Evolutionary conservation across 2,797 vertebrate species (phyloP).

Genomic region (Euthynnus affinis): DNA sequence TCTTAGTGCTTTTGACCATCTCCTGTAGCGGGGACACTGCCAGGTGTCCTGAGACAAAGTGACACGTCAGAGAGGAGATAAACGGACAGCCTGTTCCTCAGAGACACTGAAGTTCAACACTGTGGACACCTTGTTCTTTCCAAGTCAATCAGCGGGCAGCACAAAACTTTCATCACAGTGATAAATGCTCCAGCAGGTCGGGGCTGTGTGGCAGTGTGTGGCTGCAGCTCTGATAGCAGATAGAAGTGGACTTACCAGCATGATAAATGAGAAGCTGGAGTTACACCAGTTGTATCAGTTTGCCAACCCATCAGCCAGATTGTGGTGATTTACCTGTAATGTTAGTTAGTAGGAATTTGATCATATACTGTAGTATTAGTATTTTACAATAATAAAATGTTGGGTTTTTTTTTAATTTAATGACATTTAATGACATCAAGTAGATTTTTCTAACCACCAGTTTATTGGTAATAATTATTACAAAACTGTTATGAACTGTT

Average conservation of each 20-base stretch:
- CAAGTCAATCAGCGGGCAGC: slow-evolving; percentile 40
- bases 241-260: slow-evolving; percentile 8
- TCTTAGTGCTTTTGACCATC: slow-evolving; percentile 7
- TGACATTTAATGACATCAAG: too few relatives aligned
- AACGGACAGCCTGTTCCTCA: slow-evolving; percentile 27
- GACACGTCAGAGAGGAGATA: slow-evolving; percentile 43
- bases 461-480: too few relatives aligned
- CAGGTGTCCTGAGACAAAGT: slow-evolving; percentile 47
- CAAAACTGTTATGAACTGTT: too few relatives aligned
- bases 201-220: slow-evolving; percentile 1
- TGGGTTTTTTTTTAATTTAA: too few relatives aligned
- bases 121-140: slow-evolving; percentile 52
- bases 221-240: slow-evolving; percentile 24
- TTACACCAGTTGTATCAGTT: neutral
- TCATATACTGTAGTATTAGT: too few relatives aligned
- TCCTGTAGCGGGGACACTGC: slow-evolving; percentile 7
- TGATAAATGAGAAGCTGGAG: slow-evolving; percentile 31
- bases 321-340: too few relatives aligned
- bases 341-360: too few relatives aligned
- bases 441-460: neutral
- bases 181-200: slow-evolving; percentile 50
- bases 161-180: slow-evolving; percentile 43
- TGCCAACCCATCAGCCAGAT: too few relatives aligned
- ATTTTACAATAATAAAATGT: too few relatives aligned
- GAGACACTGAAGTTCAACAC: slow-evolving; percentile 49